These are phyloP conservation scores for Tetranychus cinnabarinus DNA, from an alignment of 1,140 invertebrate genomes.

Conservation along the genomic window DNA sequence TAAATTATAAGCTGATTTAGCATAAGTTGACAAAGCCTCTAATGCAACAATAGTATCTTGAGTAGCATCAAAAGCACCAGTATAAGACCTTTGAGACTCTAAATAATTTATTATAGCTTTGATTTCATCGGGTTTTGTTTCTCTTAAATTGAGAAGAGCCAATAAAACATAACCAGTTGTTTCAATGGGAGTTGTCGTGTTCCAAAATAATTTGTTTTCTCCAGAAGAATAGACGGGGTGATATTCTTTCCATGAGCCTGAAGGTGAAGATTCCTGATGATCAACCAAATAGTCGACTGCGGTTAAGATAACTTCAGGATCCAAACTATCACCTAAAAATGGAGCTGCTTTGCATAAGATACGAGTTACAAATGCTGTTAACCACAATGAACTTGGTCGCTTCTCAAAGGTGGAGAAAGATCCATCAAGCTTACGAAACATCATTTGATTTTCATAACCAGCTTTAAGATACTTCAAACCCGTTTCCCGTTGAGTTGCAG, in stretches of 20 bases:
- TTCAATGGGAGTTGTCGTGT: slow-evolving; percentile 1
- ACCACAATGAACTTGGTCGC: slow-evolving; percentile 20
- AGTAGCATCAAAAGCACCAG: slow-evolving; percentile 21
- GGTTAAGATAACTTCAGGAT: slow-evolving; percentile 15
- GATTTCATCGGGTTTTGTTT: background rate
- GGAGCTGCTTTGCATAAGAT: slow-evolving; percentile 20
- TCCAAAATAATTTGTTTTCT: slow-evolving; percentile 4
- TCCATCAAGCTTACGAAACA: slow-evolving; percentile 20
- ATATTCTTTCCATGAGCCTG: slow-evolving; percentile 17
- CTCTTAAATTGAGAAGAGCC: background rate
- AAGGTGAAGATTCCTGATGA: slow-evolving; percentile 15
- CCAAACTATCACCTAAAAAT: slow-evolving; percentile 14
- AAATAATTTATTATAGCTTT: slow-evolving; percentile 20
- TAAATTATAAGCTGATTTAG: background rate
- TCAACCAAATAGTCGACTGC: slow-evolving; percentile 17
- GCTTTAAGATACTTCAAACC: slow-evolving; percentile 12
- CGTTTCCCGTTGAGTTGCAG: slow-evolving; percentile 15
- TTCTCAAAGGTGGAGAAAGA: slow-evolving; percentile 20
- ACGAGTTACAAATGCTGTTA: slow-evolving; percentile 23
- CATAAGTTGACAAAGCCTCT: slow-evolving; percentile 21
- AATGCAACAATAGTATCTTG: slow-evolving; percentile 24
- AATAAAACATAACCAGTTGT: slow-evolving; percentile 7
- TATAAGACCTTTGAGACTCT: slow-evolving; percentile 15
- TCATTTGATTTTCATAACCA: slow-evolving; percentile 16
- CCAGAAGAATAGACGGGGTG: slow-evolving; percentile 10